Base-by-base conservation (phyloP, 2,888 invertebrate genomes). In the Taphrorychus bicolor region DNA sequence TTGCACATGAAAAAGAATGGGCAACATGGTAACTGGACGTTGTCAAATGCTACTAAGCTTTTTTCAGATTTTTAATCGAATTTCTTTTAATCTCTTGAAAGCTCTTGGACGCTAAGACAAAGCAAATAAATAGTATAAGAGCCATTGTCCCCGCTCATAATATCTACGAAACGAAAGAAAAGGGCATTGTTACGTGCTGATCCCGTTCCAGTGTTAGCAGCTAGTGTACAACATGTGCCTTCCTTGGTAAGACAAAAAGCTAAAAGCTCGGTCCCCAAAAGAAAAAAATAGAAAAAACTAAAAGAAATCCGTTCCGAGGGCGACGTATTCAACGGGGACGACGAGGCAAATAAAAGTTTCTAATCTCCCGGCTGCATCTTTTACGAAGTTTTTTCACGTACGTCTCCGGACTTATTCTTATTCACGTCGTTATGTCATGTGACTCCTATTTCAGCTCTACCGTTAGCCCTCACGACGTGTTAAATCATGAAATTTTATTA, bases 401-500 rank as follows among this genome's bases (percentile, higher is more conserved):
- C 49, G 18, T 54, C 24, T 22, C 18, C n/a, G 21, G 54, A 63
- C 59, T 68, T 63, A 63, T 68, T 67, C 58, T 24, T 54, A 68
- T 63, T 62, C 62, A 24, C 45, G 16, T 52, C 24, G 57, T 42
- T 40, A 60, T 57, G 61, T 57, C 61, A 52, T 51, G 60, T 53
- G 58, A 52, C 61, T 57, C 24, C 61, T 52, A 49, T 58, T 66
- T 52, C 58, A 61, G 57, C 54, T 32, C 7, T 41, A 23, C 49
- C 48, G 60, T 60, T 60, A 54, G 49, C 51, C 57, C 23, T 51
- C 56, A 22, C 21, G 61, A 51, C 66, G 60, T 66, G 59, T 66
- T 59, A 66, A 66, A 66, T 66, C 59, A 48, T 66, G 53, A 66
- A 59, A 66, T 66, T 59, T 59, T 66, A 66, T 66, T 59, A 59